A percentile compares a stretch with the other conserved stretches of the same genome.
Evolutionary conservation across 2,888 invertebrate genomes (phyloP).

Genomic region (Limnephilus lunatus): DNA sequence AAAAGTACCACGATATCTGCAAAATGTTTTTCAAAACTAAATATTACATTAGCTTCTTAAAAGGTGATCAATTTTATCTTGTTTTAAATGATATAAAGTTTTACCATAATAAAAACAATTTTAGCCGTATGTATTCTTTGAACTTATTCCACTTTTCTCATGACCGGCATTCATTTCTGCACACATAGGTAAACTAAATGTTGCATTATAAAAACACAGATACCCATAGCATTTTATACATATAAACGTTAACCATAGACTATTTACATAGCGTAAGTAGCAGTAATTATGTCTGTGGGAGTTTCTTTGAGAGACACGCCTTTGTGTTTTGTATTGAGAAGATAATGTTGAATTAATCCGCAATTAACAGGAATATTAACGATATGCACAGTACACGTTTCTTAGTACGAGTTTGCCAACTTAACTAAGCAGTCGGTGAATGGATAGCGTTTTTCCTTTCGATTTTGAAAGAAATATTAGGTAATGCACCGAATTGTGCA

Average conservation of each 20-base stretch:
- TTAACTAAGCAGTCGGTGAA: not conserved
- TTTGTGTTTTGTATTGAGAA: not conserved
- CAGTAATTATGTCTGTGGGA: not conserved
- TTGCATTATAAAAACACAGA: not conserved
- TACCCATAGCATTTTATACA: not conserved
- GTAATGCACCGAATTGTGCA: too few relatives aligned
- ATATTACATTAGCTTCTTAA: too few relatives aligned
- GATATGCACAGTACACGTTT: not conserved
- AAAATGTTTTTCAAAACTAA: too few relatives aligned
- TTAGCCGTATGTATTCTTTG: not conserved
- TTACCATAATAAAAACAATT: too few relatives aligned
- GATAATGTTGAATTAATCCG: not conserved
- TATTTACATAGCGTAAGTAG: not conserved
- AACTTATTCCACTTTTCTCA: not conserved
- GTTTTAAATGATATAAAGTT: too few relatives aligned
- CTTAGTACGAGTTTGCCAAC: not conserved
- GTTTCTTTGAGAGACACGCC: not conserved
- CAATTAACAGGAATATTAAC: not conserved
- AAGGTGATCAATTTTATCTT: too few relatives aligned
- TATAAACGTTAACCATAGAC: not conserved
- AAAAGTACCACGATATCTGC: too few relatives aligned
- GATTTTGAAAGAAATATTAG: too few relatives aligned
- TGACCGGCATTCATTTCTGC: not conserved
- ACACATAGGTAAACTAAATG: not conserved
- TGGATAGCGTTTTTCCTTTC: too few relatives aligned